phyloP scores from a whole-genome alignment of 2,888 invertebrate species.

The Pomacea canaliculata region DNA sequence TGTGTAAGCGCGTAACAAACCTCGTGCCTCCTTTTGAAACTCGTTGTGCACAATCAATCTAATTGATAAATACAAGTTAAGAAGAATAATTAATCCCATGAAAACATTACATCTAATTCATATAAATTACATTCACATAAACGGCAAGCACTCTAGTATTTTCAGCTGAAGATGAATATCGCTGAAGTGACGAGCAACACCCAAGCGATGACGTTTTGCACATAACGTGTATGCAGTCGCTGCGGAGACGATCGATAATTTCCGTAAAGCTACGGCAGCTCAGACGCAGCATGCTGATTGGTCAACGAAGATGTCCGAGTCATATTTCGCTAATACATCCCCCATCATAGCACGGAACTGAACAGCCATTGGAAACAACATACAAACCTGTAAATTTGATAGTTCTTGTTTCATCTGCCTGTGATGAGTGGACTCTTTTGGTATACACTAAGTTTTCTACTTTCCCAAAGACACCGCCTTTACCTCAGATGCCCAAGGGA shows the following conservation, averaged over 20 bases:
- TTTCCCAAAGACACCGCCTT: background rate
- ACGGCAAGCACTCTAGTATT: too few species aligned
- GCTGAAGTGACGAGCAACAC: background rate
- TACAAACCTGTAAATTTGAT: slow-evolving; percentile 28
- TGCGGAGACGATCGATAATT: slow-evolving; percentile 38
- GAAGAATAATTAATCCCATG: too few species aligned
- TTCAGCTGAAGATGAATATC: too few species aligned
- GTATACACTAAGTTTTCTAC: slow-evolving; percentile 21
- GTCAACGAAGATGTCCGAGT: slow-evolving; percentile 36
- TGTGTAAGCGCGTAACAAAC: too few species aligned
- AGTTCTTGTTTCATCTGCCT: slow-evolving; percentile 27
- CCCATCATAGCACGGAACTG: slow-evolving; percentile 47
- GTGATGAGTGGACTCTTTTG: slow-evolving; percentile 24
- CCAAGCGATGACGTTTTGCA: slow-evolving; percentile 28
- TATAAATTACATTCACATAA: too few species aligned
- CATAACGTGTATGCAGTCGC: slow-evolving; percentile 34
- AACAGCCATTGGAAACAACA: slow-evolving; percentile 59
- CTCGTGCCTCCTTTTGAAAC: too few species aligned
- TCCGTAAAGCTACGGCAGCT: slow-evolving; percentile 32
- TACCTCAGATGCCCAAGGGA: slow-evolving; percentile 18
- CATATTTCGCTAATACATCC: slow-evolving; percentile 33
- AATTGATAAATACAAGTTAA: too few species aligned
- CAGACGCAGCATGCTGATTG: slow-evolving; percentile 33
- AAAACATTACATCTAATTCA: too few species aligned
- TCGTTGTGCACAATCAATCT: too few species aligned